Conservation (phyloP, 2,113 vertebrate species). For the Puntigrus tetrazona region DNA sequence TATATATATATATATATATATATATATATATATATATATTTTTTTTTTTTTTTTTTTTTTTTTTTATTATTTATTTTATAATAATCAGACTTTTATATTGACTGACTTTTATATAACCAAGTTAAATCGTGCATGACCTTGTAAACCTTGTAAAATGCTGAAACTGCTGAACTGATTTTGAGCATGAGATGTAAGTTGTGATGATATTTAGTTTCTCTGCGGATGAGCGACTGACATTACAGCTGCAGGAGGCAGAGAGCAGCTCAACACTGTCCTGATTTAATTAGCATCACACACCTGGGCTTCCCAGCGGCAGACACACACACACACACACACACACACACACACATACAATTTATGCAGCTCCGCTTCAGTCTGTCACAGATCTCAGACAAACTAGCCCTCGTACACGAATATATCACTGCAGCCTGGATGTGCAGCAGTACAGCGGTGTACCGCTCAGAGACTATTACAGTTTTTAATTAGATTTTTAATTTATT, state of each 20-base stretch:
- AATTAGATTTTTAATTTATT: not conserved
- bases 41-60: too few species aligned
- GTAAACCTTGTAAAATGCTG: too few species aligned
- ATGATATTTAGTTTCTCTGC: too few species aligned
- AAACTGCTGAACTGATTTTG: too few species aligned
- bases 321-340: slow-evolving; percentile 25
- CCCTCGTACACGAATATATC: not conserved
- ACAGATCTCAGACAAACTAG: not conserved
- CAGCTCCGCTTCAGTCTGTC: not conserved
- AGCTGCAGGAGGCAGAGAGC: slow-evolving; percentile 22
- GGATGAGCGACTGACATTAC: slow-evolving; percentile 41
- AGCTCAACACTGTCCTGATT: not conserved
- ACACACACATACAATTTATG: slow-evolving; percentile 17
- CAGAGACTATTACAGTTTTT: not conserved
- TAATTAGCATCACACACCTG: slow-evolving; percentile 27
- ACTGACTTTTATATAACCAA: too few species aligned
- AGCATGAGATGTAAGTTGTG: too few species aligned
- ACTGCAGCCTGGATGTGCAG: not conserved
- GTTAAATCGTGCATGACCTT: too few species aligned
- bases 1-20: too few species aligned
- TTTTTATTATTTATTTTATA: too few species aligned
- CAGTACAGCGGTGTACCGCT: not conserved
- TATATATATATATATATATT: too few species aligned
- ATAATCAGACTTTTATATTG: too few species aligned
- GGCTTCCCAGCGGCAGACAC: not conserved